Evolutionary conservation across 2,888 invertebrate species (phyloP).

Genomic region (Chloroclystis v-ata): DNA sequence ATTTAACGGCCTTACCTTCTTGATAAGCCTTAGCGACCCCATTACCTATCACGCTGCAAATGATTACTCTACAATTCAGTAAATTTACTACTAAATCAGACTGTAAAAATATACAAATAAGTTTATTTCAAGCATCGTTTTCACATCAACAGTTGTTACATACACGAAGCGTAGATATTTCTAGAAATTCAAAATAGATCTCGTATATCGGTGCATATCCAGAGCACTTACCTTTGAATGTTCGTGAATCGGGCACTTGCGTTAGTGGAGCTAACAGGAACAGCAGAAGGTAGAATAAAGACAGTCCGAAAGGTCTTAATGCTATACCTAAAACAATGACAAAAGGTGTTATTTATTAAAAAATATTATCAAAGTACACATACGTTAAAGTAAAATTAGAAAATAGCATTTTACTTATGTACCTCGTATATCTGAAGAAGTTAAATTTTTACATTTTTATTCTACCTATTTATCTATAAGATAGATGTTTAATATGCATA

Average conservation of each 20-base stretch:
- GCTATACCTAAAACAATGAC: conserved; percentile 83
- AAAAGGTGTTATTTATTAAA: not conserved
- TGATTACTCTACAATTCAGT: too few relatives aligned
- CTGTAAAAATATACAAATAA: too few relatives aligned
- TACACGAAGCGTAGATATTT: not conserved
- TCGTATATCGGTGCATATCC: not conserved
- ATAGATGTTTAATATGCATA: too few relatives aligned
- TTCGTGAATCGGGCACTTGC: conserved; percentile 82
- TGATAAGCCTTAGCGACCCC: conserved; percentile 24
- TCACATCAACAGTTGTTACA: not conserved
- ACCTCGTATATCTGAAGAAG: too few relatives aligned
- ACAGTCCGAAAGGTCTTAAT: conserved; percentile 88
- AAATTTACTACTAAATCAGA: too few relatives aligned
- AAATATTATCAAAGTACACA: conserved; percentile 1
- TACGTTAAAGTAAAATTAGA: too few relatives aligned
- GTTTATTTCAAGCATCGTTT: too few relatives aligned
- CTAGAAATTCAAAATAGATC: not conserved
- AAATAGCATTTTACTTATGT: too few relatives aligned
- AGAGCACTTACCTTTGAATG: conserved; percentile 77
- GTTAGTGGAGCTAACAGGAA: conserved; percentile 87
- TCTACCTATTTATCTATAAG: too few relatives aligned
- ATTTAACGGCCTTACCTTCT: conserved; percentile 10
- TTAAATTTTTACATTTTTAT: too few relatives aligned
- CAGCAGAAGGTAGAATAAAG: conserved; percentile 87
- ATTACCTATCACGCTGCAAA: conserved; percentile 15